These are phyloP conservation scores for Coreoperca whiteheadi DNA, from an alignment of 2,113 vertebrate species.

Conservation along the genomic window DNA sequence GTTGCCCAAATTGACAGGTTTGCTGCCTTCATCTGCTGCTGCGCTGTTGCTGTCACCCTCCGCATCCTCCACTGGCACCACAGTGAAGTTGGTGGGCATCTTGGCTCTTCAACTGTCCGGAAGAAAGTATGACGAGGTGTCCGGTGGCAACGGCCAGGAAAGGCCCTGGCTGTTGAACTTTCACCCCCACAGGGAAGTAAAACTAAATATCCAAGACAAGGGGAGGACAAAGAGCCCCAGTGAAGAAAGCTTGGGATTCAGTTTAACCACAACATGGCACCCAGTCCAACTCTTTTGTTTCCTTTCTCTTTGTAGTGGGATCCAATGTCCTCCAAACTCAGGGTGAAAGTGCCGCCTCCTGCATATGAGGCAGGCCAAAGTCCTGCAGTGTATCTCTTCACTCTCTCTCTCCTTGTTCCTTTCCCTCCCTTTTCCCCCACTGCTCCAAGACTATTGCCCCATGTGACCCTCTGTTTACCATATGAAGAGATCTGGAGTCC, in stretches of 20 bases:
- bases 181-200: not conserved
- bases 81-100: slow-evolving; percentile 81
- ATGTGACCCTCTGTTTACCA: slow-evolving; percentile 77
- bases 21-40: slow-evolving; percentile 25
- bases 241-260: slow-evolving; percentile 5
- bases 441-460: slow-evolving; percentile 61
- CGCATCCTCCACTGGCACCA: slow-evolving; percentile 77
- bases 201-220: slow-evolving; percentile 8
- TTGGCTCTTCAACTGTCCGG: slow-evolving; percentile 26
- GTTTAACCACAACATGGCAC: slow-evolving; percentile 40
- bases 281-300: slow-evolving; percentile 22
- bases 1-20: slow-evolving; percentile 53
- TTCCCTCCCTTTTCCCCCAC: slow-evolving; percentile 59
- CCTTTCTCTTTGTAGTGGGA: slow-evolving; percentile 33
- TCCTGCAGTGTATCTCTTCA: slow-evolving; percentile 45
- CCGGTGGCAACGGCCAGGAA: not conserved
- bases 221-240: not conserved
- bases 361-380: slow-evolving; percentile 64
- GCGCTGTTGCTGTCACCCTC: slow-evolving; percentile 28
- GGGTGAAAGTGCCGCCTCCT: slow-evolving; percentile 55
- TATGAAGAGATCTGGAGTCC: slow-evolving; percentile 51
- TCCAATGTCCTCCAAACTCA: slow-evolving; percentile 49
- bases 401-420: slow-evolving; percentile 50
- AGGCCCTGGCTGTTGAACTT: not conserved
- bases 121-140: slow-evolving; percentile 12